Base-by-base conservation (phyloP, 2,888 invertebrate species). In the Colostygia pectinataria region DNA sequence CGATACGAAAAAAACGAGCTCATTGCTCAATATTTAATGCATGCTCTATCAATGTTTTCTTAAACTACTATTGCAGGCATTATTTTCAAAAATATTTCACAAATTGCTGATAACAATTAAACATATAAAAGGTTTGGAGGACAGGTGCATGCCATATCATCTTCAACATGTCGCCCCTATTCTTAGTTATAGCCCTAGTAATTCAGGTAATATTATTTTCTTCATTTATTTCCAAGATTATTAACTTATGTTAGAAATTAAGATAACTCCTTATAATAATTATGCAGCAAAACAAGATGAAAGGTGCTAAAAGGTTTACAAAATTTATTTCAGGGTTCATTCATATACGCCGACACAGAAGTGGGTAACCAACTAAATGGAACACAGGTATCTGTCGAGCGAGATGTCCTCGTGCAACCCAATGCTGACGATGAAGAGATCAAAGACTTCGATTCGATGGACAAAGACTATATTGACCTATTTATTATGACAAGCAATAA, bases 391-490 rank as follows among this genome's bases (percentile, higher is more conserved):
- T 65, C 58, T 23, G 40, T 33, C 4, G 46, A 42, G n/a, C 18
- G 55, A 49, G 63, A 75, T 54, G 43, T 57, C 6, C 46, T 65
- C 4, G 46, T 61, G 12, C 62, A 63, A 34, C 68, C 70, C 4
- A 63, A 68, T 20, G n/a, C 47, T 1, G 60, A 65, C 0, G 64
- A 71, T 44, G 63, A 67, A 29, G 47, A 58, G 0, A 36, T 66
- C 5, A 68, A 72, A 62, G 77, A 77, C 15, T 68, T 61, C n/a
- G 44, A 59, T 13, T 57, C 61, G 6, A 59, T 59, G 0, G 65
- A 74, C 24, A 70, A 71, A 8, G 83, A 85, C 28, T 87, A 81
- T 78, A 65, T 79, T 10, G 82, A 84, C 24, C 55, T 77, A 43
- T 77, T 85, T 7, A 38, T 74, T 0, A 55, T 71, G 3, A 65